Evolutionary conservation across 2,888 invertebrate species (phyloP), one percentile per base, ranked within the genome.

Genomic region (Netelia fuscicornis): DNA sequence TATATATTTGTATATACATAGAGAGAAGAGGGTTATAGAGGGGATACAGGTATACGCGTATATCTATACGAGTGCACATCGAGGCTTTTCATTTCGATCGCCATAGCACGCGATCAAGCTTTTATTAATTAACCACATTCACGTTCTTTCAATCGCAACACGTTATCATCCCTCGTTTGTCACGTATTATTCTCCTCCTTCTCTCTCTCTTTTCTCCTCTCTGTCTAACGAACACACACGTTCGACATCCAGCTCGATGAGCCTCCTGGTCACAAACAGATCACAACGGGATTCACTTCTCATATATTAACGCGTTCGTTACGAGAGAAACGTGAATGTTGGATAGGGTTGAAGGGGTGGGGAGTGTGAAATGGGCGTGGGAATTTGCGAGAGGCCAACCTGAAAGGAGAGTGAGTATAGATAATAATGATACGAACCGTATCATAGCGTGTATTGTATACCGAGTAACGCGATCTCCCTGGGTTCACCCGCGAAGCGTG

Each of bases 121-220:
- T 85, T 83, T 67, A 81, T 83, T 83, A 81, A 83, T 83, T 78
- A 84, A 78, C 64, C 67, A 71, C 65, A 65, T 74, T 71, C 75
- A 74, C 74, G 52, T 62, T 78, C 54, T 81, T 74, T 81, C 81
- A 42, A 78, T 71, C 44, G 52, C 58, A 54, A 60, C 79, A 52
- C 65, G 75, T 79, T 75, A 76, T 85, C 79, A 65, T 79, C 44
- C 72, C 75, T 44, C 67, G 65, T 71, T 71, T 58, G 74, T 81
- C 72, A 76, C 62, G 62, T 77, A 80, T 72, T 77, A 68, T 68
- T 67, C 67, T 42, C 62, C 56, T 67, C 13, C 13, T 23, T n/a
- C 37, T 65, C 58, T 23, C 56, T 62, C 25, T 42, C n/a, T n/a
- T n/a, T 10, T 70, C 25, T n/a, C 44, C 48, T 72, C 23, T 60